Percentiles rank a stretch among this genome's conserved stretches.
Evolutionary conservation across 2,113 vertebrate genomes (phyloP).

Genomic region (Anguilla japonica): DNA sequence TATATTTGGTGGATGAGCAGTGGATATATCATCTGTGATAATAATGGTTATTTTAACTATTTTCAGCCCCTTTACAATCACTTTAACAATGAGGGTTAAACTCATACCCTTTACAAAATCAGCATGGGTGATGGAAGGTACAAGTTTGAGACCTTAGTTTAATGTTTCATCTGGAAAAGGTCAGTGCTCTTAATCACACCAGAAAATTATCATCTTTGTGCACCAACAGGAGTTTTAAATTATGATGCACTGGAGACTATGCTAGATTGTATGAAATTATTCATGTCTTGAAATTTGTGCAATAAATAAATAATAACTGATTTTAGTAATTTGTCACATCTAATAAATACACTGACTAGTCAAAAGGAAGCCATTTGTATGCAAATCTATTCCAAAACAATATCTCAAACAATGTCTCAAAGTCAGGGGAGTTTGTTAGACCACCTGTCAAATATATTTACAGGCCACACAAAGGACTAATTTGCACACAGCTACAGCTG

Average conservation of each 20-base stretch:
- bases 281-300: neutral
- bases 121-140: too few relatives aligned
- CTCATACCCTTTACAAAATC: too few relatives aligned
- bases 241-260: neutral
- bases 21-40: too few relatives aligned
- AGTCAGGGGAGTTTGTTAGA: neutral
- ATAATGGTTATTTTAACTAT: too few relatives aligned
- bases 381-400: neutral
- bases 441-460: neutral
- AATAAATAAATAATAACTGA: neutral
- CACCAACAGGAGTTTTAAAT: neutral
- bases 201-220: neutral
- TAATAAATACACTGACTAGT: neutral
- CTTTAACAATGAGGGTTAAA: too few relatives aligned
- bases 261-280: neutral
- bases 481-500: neutral
- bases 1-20: too few relatives aligned
- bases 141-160: too few relatives aligned
- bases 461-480: neutral
- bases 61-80: too few relatives aligned
- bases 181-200: too few relatives aligned
- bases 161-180: too few relatives aligned
- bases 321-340: neutral
- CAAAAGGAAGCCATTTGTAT: neutral
- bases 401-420: neutral